phyloP scores from a whole-genome alignment of 2,888 invertebrate genomes.

The Pollenia angustigena region DNA sequence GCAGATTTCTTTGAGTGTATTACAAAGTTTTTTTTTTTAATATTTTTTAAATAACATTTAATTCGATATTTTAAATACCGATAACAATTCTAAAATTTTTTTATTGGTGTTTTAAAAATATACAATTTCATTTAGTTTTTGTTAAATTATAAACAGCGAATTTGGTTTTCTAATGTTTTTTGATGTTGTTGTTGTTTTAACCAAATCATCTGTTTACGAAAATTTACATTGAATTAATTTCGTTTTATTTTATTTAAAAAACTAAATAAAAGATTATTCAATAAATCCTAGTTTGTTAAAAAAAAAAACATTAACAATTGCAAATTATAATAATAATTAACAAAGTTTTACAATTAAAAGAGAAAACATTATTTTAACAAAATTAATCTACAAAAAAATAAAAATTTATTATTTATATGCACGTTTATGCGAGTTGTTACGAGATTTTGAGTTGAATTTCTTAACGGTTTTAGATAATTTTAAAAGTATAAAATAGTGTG shows the following conservation, averaged over 20 bases:
- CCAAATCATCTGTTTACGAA: no score
- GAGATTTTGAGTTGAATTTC: slow-evolving; percentile 75
- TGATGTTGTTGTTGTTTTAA: no score
- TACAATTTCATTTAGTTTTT: slow-evolving; percentile 18
- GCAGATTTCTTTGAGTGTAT: slow-evolving; percentile 38
- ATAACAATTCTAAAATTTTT: slow-evolving; percentile 36
- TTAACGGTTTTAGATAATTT: slow-evolving; percentile 48
- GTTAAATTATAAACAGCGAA: no score
- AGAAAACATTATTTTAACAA: background rate
- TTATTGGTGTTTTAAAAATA: slow-evolving; percentile 1
- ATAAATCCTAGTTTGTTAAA: background rate
- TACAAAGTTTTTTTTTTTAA: slow-evolving; percentile 45
- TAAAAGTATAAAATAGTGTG: slow-evolving; percentile 51
- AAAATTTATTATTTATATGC: slow-evolving; percentile 70
- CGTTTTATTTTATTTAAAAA: background rate
- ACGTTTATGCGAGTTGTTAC: slow-evolving; percentile 76
- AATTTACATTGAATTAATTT: no score
- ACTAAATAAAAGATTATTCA: background rate
- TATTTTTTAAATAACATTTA: slow-evolving; percentile 32
- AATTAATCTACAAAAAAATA: slow-evolving; percentile 33
- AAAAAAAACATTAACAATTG: slow-evolving; percentile 14
- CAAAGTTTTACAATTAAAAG: slow-evolving; percentile 6
- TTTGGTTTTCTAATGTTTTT: no score
- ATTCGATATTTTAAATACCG: slow-evolving; percentile 56
- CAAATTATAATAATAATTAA: slow-evolving; percentile 11